These are phyloP conservation scores for Volucella inflata DNA, from an alignment of 2,888 invertebrate species.

Conservation along the genomic window DNA sequence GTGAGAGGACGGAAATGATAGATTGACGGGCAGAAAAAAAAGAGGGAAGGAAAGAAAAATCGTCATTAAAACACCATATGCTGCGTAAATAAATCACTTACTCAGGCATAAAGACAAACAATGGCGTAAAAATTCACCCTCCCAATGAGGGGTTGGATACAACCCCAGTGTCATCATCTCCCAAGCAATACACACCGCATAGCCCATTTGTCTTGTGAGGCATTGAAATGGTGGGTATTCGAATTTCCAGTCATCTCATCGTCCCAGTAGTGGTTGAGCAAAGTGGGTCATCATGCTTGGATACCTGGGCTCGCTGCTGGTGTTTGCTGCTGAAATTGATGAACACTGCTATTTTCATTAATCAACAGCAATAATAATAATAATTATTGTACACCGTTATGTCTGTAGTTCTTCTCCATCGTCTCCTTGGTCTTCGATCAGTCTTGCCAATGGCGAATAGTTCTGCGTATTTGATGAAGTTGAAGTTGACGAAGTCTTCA, in stretches of 20 bases:
- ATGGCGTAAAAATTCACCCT: slow-evolving; percentile 33
- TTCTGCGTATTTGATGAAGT: no score
- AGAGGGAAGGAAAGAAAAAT: slow-evolving; percentile 5
- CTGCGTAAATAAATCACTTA: slow-evolving; percentile 71
- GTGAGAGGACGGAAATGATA: no score
- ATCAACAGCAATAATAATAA: slow-evolving; percentile 69
- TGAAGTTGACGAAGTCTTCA: no score
- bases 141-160: not conserved
- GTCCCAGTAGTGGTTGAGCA: not conserved
- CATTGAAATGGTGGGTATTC: not conserved
- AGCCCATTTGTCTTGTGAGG: not conserved
- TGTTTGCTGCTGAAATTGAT: slow-evolving; percentile 61
- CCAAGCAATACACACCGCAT: not conserved
- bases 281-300: slow-evolving; percentile 33
- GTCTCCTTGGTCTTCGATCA: not conserved
- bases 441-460: no score
- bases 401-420: slow-evolving; percentile 49
- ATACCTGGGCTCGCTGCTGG: slow-evolving; percentile 4
- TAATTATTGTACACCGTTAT: slow-evolving; percentile 64
- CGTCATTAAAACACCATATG: slow-evolving; percentile 64
- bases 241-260: slow-evolving; percentile 2
- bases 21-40: not conserved
- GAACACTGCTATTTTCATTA: slow-evolving; percentile 67
- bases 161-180: not conserved
- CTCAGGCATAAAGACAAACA: slow-evolving; percentile 48